A percentile compares a stretch with the other conserved stretches of the same genome.
phyloP scores from a whole-genome alignment of 2,797 vertebrate genomes.

The Coregonus ussuriensis region DNA sequence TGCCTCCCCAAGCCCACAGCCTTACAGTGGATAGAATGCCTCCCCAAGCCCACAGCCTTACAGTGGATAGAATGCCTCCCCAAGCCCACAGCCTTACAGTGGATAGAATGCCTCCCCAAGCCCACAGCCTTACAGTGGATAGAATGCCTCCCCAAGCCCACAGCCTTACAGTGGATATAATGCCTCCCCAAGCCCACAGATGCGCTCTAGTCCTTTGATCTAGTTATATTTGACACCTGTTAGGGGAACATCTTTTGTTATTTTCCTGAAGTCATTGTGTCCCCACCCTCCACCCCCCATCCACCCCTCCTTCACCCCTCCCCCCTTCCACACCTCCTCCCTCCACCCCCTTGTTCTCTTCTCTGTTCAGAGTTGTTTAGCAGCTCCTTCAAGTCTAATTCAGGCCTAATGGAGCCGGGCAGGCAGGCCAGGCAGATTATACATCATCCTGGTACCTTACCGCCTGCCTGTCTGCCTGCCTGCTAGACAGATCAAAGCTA shows the following conservation, averaged over 20 bases:
- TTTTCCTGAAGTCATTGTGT: slow-evolving; percentile 33
- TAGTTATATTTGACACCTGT: slow-evolving; percentile 46
- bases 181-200: too few species aligned
- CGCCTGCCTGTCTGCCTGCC: slow-evolving; percentile 1
- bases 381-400: slow-evolving; percentile 36
- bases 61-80: too few species aligned
- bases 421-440: slow-evolving; percentile 32
- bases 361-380: slow-evolving; percentile 14
- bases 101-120: too few species aligned
- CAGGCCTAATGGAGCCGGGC: slow-evolving; percentile 27
- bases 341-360: too few species aligned
- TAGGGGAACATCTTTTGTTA: slow-evolving; percentile 23
- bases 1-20: too few species aligned
- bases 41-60: too few species aligned
- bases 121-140: too few species aligned
- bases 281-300: not conserved
- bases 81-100: too few species aligned
- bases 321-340: not conserved
- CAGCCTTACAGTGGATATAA: too few species aligned
- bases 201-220: slow-evolving; percentile 29
- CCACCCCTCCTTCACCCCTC: too few species aligned
- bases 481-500: slow-evolving; percentile 44
- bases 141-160: too few species aligned
- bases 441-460: slow-evolving; percentile 13
- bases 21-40: too few species aligned